These are phyloP conservation scores for Plutomurus gul DNA, from an alignment of 1,140 invertebrate genomes.

Conservation along the genomic window DNA sequence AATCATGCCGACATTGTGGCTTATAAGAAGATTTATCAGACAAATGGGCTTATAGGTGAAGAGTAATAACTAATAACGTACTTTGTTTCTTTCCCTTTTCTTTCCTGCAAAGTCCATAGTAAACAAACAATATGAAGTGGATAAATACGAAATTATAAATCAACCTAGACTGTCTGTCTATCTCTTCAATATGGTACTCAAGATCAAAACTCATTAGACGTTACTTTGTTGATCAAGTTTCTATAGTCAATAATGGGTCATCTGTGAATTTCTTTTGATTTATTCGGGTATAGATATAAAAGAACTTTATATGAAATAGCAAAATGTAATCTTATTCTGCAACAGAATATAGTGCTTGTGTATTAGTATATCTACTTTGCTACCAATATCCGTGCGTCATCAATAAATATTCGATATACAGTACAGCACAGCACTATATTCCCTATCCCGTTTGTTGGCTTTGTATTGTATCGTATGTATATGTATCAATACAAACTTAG, in stretches of 20 bases:
- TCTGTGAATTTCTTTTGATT: not conserved
- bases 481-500: too few relatives aligned
- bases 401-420: too few relatives aligned
- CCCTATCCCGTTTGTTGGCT: too few relatives aligned
- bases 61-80: not conserved
- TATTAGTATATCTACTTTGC: too few relatives aligned
- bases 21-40: not conserved
- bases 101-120: too few relatives aligned
- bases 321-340: too few relatives aligned
- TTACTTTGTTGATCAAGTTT: not conserved
- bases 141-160: not conserved
- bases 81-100: not conserved
- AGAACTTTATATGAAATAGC: too few relatives aligned
- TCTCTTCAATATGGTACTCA: not conserved
- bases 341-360: too few relatives aligned
- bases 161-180: not conserved
- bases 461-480: too few relatives aligned
- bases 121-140: not conserved
- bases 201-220: not conserved
- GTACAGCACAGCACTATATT: too few relatives aligned
- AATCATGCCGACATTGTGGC: slow-evolving; percentile 29
- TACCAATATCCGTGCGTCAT: too few relatives aligned
- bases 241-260: not conserved
- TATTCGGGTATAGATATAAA: too few relatives aligned
- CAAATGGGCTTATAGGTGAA: not conserved